These are phyloP conservation scores for Heliothis peltigera DNA, from an alignment of 2,888 invertebrate species.

Conservation along the genomic window DNA sequence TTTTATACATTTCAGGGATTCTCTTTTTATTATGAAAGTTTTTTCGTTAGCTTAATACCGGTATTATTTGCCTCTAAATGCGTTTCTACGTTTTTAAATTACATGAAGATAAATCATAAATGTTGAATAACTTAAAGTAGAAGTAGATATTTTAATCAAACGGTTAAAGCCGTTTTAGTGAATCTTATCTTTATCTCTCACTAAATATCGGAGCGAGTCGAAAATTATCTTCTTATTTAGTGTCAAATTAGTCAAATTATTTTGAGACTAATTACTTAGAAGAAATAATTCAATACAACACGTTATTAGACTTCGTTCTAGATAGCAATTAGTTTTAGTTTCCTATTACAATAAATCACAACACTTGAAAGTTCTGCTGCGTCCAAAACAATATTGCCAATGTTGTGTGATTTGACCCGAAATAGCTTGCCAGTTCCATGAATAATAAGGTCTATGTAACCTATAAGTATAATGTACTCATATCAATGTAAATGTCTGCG, in stretches of 20 bases:
- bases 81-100: too few species aligned
- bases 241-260: slow-evolving; percentile 18
- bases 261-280: slow-evolving; percentile 21
- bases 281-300: slow-evolving; percentile 18
- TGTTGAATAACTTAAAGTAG: slow-evolving; percentile 29
- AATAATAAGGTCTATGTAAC: slow-evolving; percentile 38
- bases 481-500: slow-evolving; percentile 50
- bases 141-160: too few species aligned
- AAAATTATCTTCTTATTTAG: slow-evolving; percentile 47
- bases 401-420: slow-evolving; percentile 36
- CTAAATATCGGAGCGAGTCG: slow-evolving; percentile 13
- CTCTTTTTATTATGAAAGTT: slow-evolving; percentile 32
- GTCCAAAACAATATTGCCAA: slow-evolving; percentile 27
- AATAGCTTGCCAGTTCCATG: slow-evolving; percentile 45
- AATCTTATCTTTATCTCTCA: slow-evolving; percentile 15
- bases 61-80: slow-evolving; percentile 36
- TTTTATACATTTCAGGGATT: slow-evolving; percentile 16
- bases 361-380: slow-evolving; percentile 9
- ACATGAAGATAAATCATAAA: slow-evolving; percentile 19
- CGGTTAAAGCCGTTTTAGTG: slow-evolving; percentile 10
- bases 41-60: slow-evolving; percentile 18
- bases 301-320: slow-evolving; percentile 6
- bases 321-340: slow-evolving; percentile 17
- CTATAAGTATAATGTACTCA: slow-evolving; percentile 47
- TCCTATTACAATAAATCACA: slow-evolving; percentile 1